Base-by-base conservation (phyloP, 1,140 invertebrate species). In the Microplitis demolitor region DNA sequence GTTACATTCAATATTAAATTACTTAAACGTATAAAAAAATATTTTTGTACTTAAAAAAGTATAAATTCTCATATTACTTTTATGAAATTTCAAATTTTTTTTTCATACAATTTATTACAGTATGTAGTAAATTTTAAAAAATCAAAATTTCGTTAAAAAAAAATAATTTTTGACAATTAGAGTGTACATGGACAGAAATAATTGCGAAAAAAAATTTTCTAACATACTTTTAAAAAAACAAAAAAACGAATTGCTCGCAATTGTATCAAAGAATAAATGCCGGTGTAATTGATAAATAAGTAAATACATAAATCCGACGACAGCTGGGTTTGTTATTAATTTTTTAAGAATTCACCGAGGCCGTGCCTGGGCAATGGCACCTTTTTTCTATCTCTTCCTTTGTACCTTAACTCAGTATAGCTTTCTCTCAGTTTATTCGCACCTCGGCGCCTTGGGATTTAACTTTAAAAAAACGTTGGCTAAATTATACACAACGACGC, bases 401-500 rank as follows among this genome's bases (percentile, higher is more conserved):
- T 33, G 9, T 61, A 33, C 31, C 16, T 6, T 11, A 13, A 61
- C 31, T 61, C 45, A 5, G 45, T 24, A 51, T 53, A 61, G 61
- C 60, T 39, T 70, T 64, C 71, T 71, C 63, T 68, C 64, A 54
- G 80, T 83, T 78, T 77, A 76, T 86, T 86, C 81, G 79, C 84
- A 85, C 85, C 81, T 86, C 74, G 50, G 77, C 75, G 77, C 79
- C 82, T 81, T 76, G 82, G 80, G 82, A 84, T 78, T 79, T 78
- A 83, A 85, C 80, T 86, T 86, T 84, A 82, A 85, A 87, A 24
- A 86, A 86, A 79, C 81, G 75, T 71, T 76, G 76, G 76, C 80
- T 87, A 82, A 86, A 87, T 87, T 85, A 87, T 85, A 78, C 78
- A 85, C 79, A 74, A 78, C 75, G 73, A 78, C 79, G 80, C 79